Evolutionary conservation across 2,113 vertebrate species (phyloP), one percentile per base, ranked within the genome.

Genomic region (Anoplopoma fimbria): DNA sequence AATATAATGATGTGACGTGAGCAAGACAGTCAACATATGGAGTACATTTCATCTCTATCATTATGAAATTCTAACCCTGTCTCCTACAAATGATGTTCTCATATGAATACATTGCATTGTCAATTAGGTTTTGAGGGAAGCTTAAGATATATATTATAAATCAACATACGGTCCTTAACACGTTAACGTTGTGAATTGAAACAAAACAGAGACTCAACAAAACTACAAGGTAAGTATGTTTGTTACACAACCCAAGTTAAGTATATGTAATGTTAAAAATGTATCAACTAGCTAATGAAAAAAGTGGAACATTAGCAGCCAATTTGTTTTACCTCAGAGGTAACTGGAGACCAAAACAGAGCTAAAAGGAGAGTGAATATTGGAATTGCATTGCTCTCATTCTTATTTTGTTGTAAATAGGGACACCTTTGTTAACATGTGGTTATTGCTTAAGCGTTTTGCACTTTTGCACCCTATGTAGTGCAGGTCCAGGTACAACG

Each of bases 1-100:
- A 69, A 82, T 77, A 61, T 85, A 31, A 70, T 75, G 42, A 72
- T 25, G 73, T 62, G 40, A 84, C 31, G 10, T 29, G n/a, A 63
- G 36, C 36, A 62, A 53, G 9, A 21, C 33, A 34, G 19, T 15
- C 9, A 9, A 33, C 19, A 36, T 69, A 60, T 40, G 55, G 8
- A 60, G 29, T 21, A 27, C 12, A 67, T 40, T 63, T 69, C 6
- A 49, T 49, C 5, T 33, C 23, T 19, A n/a, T 34, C 9, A 27
- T 21, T 6, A n/a, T 38, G 14, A 33, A 12, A 55, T 42, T 75
- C 27, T 31, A 31, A 60, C 58, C 29, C 58, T 17, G 27, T 60
- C 15, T 19, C 29, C 29, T 60, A 60, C 31, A 31, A 60, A 60
- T 31, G 6, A 9, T 1, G 29, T 31, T 60, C 15, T 29, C 57